Conservation (phyloP, 2,888 invertebrate genomes). For the Dermolepida albohirtum region DNA sequence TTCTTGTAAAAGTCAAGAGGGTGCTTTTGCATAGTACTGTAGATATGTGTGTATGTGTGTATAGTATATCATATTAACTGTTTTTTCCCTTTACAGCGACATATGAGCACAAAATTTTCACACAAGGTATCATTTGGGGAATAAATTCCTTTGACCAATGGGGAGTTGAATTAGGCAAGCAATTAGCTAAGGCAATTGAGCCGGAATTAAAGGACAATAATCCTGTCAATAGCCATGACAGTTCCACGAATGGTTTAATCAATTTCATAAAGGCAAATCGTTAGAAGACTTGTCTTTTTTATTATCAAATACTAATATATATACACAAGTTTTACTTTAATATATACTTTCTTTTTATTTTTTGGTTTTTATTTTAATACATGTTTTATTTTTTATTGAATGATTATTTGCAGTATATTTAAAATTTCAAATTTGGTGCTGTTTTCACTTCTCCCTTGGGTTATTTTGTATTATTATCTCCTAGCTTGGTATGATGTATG, state of each 20-base stretch:
- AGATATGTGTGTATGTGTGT: conserved; percentile 3
- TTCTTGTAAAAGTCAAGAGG: too few relatives aligned
- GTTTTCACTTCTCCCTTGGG: too few relatives aligned
- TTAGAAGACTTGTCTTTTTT: conserved; percentile 13
- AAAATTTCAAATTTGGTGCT: too few relatives aligned
- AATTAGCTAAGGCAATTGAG: conserved; percentile 97
- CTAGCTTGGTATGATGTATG: too few relatives aligned
- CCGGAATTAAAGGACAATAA: conserved; percentile 83
- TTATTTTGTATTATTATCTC: too few relatives aligned
- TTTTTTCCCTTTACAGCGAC: conserved; percentile 69
- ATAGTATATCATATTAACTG: conserved; percentile 3
- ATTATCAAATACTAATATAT: not conserved
- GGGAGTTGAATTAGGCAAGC: conserved; percentile 99
- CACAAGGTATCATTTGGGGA: conserved; percentile 98
- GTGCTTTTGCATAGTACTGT: not conserved
- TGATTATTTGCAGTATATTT: too few relatives aligned
- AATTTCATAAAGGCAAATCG: conserved; percentile 86
- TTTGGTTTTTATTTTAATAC: not conserved
- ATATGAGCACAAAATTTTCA: conserved; percentile 99
- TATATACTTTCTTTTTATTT: conserved; percentile 1
- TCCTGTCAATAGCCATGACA: conserved; percentile 85
- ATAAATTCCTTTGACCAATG: conserved; percentile 99
- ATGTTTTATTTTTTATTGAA: too few relatives aligned
- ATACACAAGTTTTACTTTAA: not conserved
- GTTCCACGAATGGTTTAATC: conserved; percentile 97